Evolutionary conservation across 2,797 vertebrate genomes (phyloP), one percentile per base, ranked within the genome.

Genomic region (Rhinophrynus dorsalis): DNA sequence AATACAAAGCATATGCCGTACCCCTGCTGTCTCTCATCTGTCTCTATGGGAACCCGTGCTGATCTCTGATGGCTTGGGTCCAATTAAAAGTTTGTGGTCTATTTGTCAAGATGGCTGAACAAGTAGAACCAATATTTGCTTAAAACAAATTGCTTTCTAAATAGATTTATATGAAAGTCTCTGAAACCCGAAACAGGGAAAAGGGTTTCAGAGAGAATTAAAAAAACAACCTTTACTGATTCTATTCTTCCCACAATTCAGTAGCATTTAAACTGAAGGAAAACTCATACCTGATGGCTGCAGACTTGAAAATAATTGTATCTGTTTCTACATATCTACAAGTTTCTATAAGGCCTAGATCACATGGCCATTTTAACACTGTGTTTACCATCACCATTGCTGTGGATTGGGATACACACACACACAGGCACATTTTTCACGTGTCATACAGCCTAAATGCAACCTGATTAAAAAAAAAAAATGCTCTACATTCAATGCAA

Each of bases 71-170:
- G 54, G 76, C 80, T 84, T 86, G 81, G 80, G 82, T 83, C 89
- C 90, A 90, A 91, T 92, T 92, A 92, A 84, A 81, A 88, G 86
- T 88, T 84, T 80, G 79, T 78, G 8, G 52, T 81, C 86, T 85
- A 86, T 90, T 90, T 86, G 84, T 92, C 86, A 90, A 79, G 85
- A 83, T 70, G 80, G 77, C 83, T 84, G 83, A 82, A 85, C 81
- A 79, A 79, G 81, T 83, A 86, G 82, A 85, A 85, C 86, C 85
- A 88, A 83, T 83, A 83, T 86, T 86, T 87, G 77, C 84, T 87
- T 85, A 86, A 85, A 81, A 88, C 86, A 90, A 88, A 89, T 90
- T 84, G 85, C 77, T 68, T 79, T 80, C 81, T 75, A 87, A 89
- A 89, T 88, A 80, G 81, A 80, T 79, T 79, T 82, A 88, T 81